Conservation (phyloP, 2,888 invertebrate species). For the Chrysina gloriosa region DNA sequence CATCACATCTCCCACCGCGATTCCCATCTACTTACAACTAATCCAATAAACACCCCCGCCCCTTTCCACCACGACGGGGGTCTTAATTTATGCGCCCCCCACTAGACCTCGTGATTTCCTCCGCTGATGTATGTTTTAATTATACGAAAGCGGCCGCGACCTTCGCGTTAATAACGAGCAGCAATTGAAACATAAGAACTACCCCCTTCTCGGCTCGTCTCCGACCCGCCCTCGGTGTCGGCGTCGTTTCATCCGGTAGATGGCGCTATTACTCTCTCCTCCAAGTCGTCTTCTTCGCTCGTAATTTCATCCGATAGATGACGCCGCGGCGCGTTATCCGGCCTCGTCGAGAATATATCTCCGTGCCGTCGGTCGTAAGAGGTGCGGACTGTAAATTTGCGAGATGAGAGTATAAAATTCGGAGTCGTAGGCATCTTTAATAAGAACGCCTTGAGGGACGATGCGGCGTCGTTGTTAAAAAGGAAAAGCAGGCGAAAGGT, state of each 20-base stretch:
- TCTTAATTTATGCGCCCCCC: background rate
- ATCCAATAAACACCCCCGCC: background rate
- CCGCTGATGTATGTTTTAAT: conserved; percentile 21
- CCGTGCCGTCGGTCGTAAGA: background rate
- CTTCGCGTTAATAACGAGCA: conserved; percentile 12
- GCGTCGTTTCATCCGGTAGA: conserved; percentile 19
- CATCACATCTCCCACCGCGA: no score
- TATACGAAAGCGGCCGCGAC: background rate
- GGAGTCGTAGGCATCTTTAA: conserved; percentile 24
- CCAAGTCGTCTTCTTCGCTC: background rate
- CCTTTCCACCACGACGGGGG: background rate
- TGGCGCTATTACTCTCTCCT: conserved; percentile 25
- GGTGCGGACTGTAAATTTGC: conserved; percentile 16
- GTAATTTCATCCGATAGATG: conserved; percentile 18
- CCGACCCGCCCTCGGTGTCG: background rate
- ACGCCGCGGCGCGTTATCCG: background rate
- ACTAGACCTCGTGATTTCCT: background rate
- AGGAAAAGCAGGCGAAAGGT: no score
- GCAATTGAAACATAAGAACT: conserved; percentile 21
- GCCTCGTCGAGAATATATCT: background rate
- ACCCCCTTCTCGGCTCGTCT: background rate
- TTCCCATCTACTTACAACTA: no score
- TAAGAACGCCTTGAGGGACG: background rate
- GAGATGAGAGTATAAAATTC: conserved; percentile 25
- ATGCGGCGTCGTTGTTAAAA: no score